phyloP scores from a whole-genome alignment of 2,888 invertebrate genomes.

The Polyploca ridens region DNA sequence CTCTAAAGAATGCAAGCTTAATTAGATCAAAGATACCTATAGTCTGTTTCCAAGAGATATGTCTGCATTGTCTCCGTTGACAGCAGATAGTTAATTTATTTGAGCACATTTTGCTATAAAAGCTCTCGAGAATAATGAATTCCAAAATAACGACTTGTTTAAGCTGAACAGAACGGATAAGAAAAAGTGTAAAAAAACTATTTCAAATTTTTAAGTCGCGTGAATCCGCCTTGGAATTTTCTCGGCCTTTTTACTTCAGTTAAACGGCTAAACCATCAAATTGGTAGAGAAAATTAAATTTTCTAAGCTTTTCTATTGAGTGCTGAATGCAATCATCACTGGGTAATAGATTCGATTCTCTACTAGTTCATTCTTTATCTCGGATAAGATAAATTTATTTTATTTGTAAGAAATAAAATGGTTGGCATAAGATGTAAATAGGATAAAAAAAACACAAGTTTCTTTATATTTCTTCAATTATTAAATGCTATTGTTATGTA shows the following conservation, averaged over 20 bases:
- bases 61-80: background rate
- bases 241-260: constrained; percentile 19
- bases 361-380: constrained; percentile 34
- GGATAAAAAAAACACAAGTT: constrained; percentile 28
- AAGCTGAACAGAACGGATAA: constrained; percentile 12
- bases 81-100: background rate
- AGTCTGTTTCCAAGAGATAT: constrained; percentile 2
- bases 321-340: constrained; percentile 42
- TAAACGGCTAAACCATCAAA: constrained; percentile 26
- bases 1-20: background rate
- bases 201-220: constrained; percentile 12
- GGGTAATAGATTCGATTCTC: constrained; percentile 38
- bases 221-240: constrained; percentile 17
- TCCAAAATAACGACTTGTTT: constrained; percentile 33
- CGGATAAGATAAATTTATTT: constrained; percentile 38
- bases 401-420: constrained; percentile 33
- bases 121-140: background rate
- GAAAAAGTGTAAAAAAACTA: background rate
- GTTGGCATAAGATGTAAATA: constrained; percentile 38
- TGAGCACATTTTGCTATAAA: background rate
- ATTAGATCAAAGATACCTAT: constrained; percentile 9
- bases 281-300: constrained; percentile 37
- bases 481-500: constrained; percentile 14
- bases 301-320: constrained; percentile 30
- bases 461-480: constrained; percentile 13